Percentiles rank a stretch among this genome's conserved stretches.
These are phyloP conservation scores for Pocillopora verrucosa DNA, from an alignment of 64 coral and sea anemone genomes.

Conservation along the genomic window DNA sequence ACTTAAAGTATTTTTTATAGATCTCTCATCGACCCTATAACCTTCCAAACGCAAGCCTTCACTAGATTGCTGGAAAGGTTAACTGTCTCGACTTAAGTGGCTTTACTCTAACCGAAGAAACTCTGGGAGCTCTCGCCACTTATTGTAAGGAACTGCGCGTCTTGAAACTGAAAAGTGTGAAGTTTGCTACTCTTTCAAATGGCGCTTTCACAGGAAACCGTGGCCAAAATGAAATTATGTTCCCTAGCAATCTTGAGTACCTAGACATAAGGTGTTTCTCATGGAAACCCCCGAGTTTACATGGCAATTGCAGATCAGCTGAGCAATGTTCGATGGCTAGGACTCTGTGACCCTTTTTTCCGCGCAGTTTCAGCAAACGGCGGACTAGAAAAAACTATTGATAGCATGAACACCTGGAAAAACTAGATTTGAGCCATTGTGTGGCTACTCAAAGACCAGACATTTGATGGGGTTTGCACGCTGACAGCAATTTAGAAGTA, in stretches of 20 bases:
- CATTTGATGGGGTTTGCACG: conserved; percentile 19
- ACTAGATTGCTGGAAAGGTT: conserved; percentile 9
- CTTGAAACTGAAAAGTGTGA: conserved; percentile 56
- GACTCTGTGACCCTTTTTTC: conserved; percentile 69
- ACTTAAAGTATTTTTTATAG: conserved; percentile 63
- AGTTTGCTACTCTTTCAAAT: not conserved
- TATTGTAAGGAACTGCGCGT: conserved; percentile 44
- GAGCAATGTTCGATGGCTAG: conserved; percentile 53
- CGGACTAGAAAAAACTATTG: not conserved
- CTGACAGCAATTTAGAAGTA: conserved; percentile 53
- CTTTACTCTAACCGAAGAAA: conserved; percentile 37
- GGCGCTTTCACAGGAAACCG: not conserved
- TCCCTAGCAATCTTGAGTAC: conserved; percentile 56
- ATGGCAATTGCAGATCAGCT: conserved; percentile 53
- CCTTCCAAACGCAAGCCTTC: conserved; percentile 24
- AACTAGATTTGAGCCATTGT: conserved; percentile 75
- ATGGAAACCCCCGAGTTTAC: conserved; percentile 43
- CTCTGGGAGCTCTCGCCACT: conserved; percentile 40
- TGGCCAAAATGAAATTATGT: conserved; percentile 4
- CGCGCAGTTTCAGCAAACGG: conserved; percentile 12
- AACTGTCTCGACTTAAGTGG: conserved; percentile 63
- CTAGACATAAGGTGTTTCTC: conserved; percentile 66
- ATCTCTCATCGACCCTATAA: conserved; percentile 17
- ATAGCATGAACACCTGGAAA: conserved; percentile 45
- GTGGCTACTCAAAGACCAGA: conserved; percentile 47